Evolutionary conservation across 2,888 invertebrate genomes (phyloP), one percentile per base, ranked within the genome.

Genomic region (Prosapia bicincta): DNA sequence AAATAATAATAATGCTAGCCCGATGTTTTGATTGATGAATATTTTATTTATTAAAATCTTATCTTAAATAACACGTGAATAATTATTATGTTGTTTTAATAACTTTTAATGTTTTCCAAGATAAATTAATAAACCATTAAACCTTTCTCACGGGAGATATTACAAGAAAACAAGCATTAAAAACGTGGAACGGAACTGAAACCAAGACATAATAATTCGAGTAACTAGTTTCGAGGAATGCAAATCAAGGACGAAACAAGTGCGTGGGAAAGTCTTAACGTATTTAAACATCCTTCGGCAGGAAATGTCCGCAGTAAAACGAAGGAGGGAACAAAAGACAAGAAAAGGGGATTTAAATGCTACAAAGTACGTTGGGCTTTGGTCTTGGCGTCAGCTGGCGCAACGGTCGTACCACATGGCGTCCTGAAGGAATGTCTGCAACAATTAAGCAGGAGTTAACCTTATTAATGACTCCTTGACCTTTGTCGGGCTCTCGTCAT

Each of bases 331-430:
- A 38, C 38, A 38, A 38, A 38, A 38, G 38, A 13, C 15, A 38
- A 38, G 38, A 13, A 38, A 38, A 38, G 38, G 38, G 38, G 38
- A 38, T 38, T 38, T 38, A 38, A 38, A 38, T 28, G 38, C 13
- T 38, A 38, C 38, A 38, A 38, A 9, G 38, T 38, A 38, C 38
- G 38, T 38, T 38, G 13, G 38, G 2, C 38, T 6, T 28, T 9
- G 10, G 38, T 38, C 38, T 38, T 38, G 13, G 30, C 69, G 69
- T 38, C 69, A 69, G 69, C 69, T 69, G 69, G 28, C 30, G 69
- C 26, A 69, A 28, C 69, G 69, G 69, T 69, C 26, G 20, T 32
- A 38, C 69, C 69, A 69, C 69, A 69, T 69, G 69, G 30, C 38
- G 38, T 69, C 69, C 25, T 32, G 10, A 30, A 69, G 69, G 69